phyloP scores from a whole-genome alignment of 1,140 invertebrate genomes.

The Phymorhynchus buccinoides region DNA sequence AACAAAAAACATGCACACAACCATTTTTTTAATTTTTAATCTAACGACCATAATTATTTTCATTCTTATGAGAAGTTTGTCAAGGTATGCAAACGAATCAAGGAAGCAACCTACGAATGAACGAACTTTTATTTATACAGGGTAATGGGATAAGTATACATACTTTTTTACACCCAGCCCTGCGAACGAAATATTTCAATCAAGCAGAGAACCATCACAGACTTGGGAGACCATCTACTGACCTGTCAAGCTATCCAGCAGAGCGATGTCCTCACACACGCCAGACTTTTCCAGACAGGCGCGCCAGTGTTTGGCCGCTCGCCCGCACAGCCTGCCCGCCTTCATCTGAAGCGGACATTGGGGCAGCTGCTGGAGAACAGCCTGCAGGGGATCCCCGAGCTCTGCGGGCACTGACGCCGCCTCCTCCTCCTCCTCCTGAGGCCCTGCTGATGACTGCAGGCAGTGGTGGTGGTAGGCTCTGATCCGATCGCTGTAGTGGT shows the following conservation, averaged over 20 bases:
- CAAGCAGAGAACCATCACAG: too few relatives aligned
- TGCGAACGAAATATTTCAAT: neutral
- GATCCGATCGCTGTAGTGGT: conserved; percentile 11
- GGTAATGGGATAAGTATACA: too few relatives aligned
- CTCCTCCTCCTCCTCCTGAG: too few relatives aligned
- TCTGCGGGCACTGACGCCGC: neutral
- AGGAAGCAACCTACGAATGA: too few relatives aligned
- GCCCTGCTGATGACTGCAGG: neutral
- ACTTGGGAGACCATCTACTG: neutral
- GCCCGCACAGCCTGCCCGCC: conserved; percentile 41
- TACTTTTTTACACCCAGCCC: neutral
- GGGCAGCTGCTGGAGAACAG: neutral
- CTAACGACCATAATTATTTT: too few relatives aligned
- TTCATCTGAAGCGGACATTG: conserved; percentile 43
- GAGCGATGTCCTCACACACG: conserved; percentile 69
- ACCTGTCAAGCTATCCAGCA: conserved; percentile 73
- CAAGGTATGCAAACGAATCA: too few relatives aligned
- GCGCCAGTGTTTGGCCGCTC: conserved; percentile 54
- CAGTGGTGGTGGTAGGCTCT: neutral
- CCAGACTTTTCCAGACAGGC: conserved; percentile 43
- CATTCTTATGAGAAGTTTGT: too few relatives aligned
- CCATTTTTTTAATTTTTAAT: too few relatives aligned
- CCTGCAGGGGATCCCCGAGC: neutral
- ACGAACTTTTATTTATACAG: too few relatives aligned
- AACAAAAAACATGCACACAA: too few relatives aligned